Conservation (phyloP, 2,888 invertebrate species). For the Sceliomorpha sp. region DNA sequence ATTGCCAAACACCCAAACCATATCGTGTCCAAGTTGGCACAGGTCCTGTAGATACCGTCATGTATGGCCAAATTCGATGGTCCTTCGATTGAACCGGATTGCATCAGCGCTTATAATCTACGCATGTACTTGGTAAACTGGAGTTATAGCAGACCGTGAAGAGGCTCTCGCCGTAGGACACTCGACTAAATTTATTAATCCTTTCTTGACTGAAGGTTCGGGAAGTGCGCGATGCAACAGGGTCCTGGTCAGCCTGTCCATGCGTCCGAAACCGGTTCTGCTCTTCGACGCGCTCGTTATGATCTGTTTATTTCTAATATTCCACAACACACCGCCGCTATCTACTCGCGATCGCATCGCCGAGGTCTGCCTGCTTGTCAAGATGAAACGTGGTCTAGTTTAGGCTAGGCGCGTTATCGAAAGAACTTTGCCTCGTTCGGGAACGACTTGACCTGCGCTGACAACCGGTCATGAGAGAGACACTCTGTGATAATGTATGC, state of each 20-base stretch:
- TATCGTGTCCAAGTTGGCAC: constrained; percentile 15
- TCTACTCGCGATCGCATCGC: constrained; percentile 33
- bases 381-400: constrained; percentile 34
- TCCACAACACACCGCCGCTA: constrained; percentile 40
- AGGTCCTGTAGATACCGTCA: too few species aligned
- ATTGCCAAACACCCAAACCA: constrained; percentile 26
- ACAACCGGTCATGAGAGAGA: constrained; percentile 26
- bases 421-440: constrained; percentile 34
- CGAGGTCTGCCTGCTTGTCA: constrained; percentile 47
- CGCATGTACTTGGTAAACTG: constrained; percentile 41
- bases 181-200: constrained; percentile 55
- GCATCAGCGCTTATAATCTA: constrained; percentile 45
- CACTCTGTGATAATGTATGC: constrained; percentile 27
- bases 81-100: constrained; percentile 22
- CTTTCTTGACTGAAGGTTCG: constrained; percentile 52
- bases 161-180: constrained; percentile 46
- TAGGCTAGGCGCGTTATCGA: constrained; percentile 24
- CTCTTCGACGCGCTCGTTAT: constrained; percentile 45
- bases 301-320: constrained; percentile 54
- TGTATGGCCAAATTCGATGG: constrained; percentile 45
- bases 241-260: constrained; percentile 26
- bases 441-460: constrained; percentile 28
- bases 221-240: constrained; percentile 37
- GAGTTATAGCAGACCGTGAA: constrained; percentile 43
- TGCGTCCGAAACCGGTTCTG: constrained; percentile 43